Evolutionary conservation across 2,888 invertebrate species (phyloP).

Genomic region (Elysia crispata): DNA sequence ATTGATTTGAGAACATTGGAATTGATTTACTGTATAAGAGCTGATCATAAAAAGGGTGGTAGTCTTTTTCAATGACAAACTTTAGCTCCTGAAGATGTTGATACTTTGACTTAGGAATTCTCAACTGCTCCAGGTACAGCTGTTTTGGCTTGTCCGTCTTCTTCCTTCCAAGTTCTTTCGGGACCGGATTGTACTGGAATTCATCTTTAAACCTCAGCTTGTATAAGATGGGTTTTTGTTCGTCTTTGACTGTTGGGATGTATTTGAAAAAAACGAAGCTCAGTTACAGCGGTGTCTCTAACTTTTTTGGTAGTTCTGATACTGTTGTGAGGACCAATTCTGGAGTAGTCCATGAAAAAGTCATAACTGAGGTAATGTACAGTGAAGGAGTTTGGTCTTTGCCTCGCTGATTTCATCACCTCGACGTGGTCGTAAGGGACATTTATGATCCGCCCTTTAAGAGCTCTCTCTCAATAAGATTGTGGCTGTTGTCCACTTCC

Average conservation of each 20-base stretch:
- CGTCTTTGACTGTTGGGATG: slow-evolving; percentile 15
- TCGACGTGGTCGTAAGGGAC: slow-evolving; percentile 34
- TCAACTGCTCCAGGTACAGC: too few relatives aligned
- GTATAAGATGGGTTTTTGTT: neutral
- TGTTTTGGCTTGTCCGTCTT: too few relatives aligned
- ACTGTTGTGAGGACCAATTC: slow-evolving; percentile 34
- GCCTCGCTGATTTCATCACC: slow-evolving; percentile 27
- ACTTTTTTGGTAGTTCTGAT: slow-evolving; percentile 41
- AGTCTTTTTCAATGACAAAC: too few relatives aligned
- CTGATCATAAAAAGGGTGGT: too few relatives aligned
- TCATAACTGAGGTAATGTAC: slow-evolving; percentile 43
- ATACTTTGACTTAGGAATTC: too few relatives aligned
- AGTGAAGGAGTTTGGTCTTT: slow-evolving; percentile 14
- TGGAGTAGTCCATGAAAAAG: slow-evolving; percentile 50
- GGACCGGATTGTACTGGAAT: neutral
- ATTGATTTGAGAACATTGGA: too few relatives aligned
- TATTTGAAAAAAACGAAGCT: slow-evolving; percentile 44
- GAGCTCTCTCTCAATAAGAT: slow-evolving; percentile 40
- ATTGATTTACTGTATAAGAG: too few relatives aligned
- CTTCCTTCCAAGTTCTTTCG: neutral
- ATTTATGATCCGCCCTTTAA: too few relatives aligned
- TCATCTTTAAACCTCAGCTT: slow-evolving; percentile 3
- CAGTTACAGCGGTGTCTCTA: slow-evolving; percentile 47
- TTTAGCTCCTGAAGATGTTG: too few relatives aligned
- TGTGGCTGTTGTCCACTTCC: slow-evolving; percentile 50